These are phyloP conservation scores for Pterocles orientalis DNA, from an alignment of 2,113 vertebrate species.

Conservation along the genomic window DNA sequence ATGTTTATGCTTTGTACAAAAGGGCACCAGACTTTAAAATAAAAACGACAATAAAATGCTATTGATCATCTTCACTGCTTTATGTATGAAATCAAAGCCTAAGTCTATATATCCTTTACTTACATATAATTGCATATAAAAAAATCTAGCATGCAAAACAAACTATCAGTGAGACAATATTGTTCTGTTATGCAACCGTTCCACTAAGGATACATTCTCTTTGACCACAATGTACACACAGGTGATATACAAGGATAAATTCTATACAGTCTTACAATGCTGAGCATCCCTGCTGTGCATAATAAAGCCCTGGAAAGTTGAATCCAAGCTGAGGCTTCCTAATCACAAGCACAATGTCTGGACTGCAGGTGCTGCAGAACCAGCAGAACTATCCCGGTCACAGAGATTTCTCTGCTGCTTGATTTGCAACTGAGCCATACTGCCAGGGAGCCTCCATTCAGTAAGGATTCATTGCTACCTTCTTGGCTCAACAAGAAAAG, in stretches of 20 bases:
- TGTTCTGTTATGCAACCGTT: slow-evolving; percentile 32
- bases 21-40: not conserved
- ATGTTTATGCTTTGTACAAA: not conserved
- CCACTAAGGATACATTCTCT: not conserved
- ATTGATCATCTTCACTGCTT: not conserved
- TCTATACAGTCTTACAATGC: not conserved
- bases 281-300: not conserved
- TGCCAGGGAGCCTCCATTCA: not conserved
- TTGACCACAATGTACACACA: not conserved
- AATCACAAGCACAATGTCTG: not conserved
- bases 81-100: not conserved
- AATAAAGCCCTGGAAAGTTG: not conserved
- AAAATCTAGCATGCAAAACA: not conserved
- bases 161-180: not conserved
- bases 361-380: not conserved
- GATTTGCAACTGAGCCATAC: not conserved
- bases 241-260: not conserved
- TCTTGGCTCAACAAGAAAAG: not conserved
- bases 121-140: not conserved
- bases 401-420: not conserved
- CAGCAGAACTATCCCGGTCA: not conserved
- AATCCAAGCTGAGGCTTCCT: not conserved
- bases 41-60: not conserved
- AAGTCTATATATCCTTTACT: not conserved
- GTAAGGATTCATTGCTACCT: not conserved